A percentile compares a stretch with the other conserved stretches of the same genome.
Evolutionary conservation across 2,888 invertebrate species (phyloP).

Genomic region (Monochamus alternatus): DNA sequence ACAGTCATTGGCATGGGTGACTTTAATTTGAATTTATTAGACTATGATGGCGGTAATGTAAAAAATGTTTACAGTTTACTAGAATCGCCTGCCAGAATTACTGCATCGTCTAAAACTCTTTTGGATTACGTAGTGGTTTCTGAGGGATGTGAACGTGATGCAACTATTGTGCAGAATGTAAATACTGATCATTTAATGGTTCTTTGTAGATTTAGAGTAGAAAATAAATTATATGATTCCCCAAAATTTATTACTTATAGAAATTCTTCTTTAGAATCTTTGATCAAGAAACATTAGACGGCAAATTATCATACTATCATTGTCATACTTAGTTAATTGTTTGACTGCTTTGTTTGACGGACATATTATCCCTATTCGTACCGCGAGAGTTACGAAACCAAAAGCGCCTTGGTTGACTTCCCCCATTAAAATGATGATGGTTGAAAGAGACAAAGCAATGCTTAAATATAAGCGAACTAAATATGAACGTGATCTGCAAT

Average conservation of each 20-base stretch:
- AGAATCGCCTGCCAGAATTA: slow-evolving; percentile 22
- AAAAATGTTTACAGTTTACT: background rate
- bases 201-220: background rate
- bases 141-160: background rate
- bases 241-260: slow-evolving; percentile 22
- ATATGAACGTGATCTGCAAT: too few species aligned
- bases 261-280: background rate
- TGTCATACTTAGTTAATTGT: too few species aligned
- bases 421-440: slow-evolving; percentile 4
- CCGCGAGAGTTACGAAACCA: slow-evolving; percentile 18
- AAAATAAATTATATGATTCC: background rate
- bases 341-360: too few species aligned
- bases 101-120: slow-evolving; percentile 9
- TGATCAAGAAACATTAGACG: background rate
- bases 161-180: background rate
- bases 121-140: slow-evolving; percentile 12
- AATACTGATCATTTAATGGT: slow-evolving; percentile 1
- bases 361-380: too few species aligned
- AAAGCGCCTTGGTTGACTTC: slow-evolving; percentile 32
- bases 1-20: background rate
- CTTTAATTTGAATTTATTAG: slow-evolving; percentile 1
- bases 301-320: background rate
- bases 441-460: slow-evolving; percentile 22
- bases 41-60: background rate
- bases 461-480: slow-evolving; percentile 35